A percentile compares a stretch with the other conserved stretches of the same genome.
These are phyloP conservation scores for Cynodonichthys magdalenae DNA, from an alignment of 2,797 vertebrate species.

Conservation along the genomic window DNA sequence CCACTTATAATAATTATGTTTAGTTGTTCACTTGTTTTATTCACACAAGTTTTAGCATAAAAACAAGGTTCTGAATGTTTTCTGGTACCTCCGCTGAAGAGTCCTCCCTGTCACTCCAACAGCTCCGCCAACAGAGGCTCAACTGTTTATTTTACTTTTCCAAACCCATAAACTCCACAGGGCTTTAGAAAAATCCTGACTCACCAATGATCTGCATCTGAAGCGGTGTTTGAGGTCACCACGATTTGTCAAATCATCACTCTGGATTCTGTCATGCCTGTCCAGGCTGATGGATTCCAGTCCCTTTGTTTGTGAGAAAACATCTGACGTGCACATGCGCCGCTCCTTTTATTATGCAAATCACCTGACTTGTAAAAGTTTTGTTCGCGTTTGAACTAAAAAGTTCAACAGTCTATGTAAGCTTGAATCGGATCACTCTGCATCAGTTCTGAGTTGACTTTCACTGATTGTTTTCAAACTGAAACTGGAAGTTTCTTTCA, in stretches of 20 bases:
- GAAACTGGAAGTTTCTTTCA: background rate
- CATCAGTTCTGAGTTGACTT: background rate
- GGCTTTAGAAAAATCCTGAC: conserved; percentile 4
- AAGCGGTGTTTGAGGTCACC: background rate
- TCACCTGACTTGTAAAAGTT: conserved; percentile 3
- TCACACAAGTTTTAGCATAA: background rate
- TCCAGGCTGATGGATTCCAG: background rate
- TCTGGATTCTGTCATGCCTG: background rate
- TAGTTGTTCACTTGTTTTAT: background rate
- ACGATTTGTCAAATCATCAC: conserved; percentile 3
- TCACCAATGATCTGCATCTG: background rate
- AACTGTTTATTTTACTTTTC: background rate
- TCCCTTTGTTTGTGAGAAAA: conserved; percentile 10
- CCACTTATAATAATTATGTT: background rate
- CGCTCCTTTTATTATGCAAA: conserved; percentile 7
- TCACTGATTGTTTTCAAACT: background rate
- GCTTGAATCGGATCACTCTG: background rate
- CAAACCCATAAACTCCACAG: conserved; percentile 5
- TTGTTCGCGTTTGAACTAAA: conserved; percentile 2
- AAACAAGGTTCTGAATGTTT: background rate
- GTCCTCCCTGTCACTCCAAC: conserved; percentile 1
- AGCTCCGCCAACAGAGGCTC: conserved; percentile 2
- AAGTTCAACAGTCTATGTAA: background rate
- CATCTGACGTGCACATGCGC: conserved; percentile 12
- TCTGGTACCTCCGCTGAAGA: background rate